Base-by-base conservation (phyloP, 1,140 invertebrate genomes). In the Caerostris darwini region DNA sequence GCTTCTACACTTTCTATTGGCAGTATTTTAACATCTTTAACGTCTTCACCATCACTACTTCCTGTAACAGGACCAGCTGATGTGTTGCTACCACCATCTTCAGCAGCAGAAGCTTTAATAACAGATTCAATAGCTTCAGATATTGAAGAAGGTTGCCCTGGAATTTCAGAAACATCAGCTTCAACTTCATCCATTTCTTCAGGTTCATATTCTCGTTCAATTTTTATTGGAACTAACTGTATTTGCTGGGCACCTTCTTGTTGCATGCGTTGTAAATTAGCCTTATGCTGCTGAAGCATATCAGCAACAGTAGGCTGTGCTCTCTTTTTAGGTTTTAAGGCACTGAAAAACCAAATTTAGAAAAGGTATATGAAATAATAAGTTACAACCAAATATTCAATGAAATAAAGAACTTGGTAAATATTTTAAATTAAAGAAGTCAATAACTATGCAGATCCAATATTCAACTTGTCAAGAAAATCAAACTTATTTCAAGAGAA, bases 111-210 rank as follows among this genome's bases (percentile, higher is more conserved):
- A 56, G 96, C 96, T 95, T 96, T 97, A 4, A 97, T 96, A 17
- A 97, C 97, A 81, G 97, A 97, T 92, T 97, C 97, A 94, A 97
- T 97, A 50, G 96, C 96, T 94, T 96, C 96, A 87, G 91, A 94
- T 54, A 96, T 95, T 64, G 95, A 94, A 58, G 95, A 94, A 58
- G 94, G 69, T 82, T 91, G 71, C 5, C 82, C 83, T 12, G 85
- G 64, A 81, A 50, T 34, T 69, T 89, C 85, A 19, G 53, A 6
- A 67, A 17, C 8, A 57, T 64, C 77, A 56, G 53, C 3, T 7
- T 67, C 85, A 7, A 87, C 57, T n/a, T 94, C 88, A 53, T 90
- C 91, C 17, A 17, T 56, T 88, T 94, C 85, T 89, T 92, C 94
- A 61, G 81, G 34, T 58, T 94, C 90, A 53, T 87, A 69, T 59